These are phyloP conservation scores for Lemur catta DNA, from an alignment of 2,797 vertebrate species.

Conservation along the genomic window DNA sequence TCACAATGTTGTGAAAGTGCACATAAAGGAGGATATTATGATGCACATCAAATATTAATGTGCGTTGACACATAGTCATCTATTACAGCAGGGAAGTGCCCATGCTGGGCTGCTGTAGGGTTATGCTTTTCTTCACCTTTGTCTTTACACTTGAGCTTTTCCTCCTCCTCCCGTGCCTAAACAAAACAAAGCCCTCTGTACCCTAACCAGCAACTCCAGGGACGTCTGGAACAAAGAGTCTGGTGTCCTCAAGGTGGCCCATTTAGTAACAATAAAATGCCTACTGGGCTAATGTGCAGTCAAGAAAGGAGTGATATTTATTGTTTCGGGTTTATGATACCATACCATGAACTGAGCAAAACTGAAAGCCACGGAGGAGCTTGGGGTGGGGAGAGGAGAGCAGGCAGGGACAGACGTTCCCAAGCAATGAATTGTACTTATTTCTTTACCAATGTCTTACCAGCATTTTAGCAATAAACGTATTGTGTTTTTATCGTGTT, in stretches of 20 bases:
- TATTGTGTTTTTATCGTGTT: constrained; percentile 75
- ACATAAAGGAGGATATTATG: constrained; percentile 86
- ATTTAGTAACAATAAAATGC: constrained; percentile 80
- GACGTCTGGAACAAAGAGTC: constrained; percentile 67
- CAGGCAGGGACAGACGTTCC: constrained; percentile 74
- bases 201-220: constrained; percentile 54
- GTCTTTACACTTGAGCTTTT: not conserved
- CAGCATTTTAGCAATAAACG: constrained; percentile 78
- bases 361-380: constrained; percentile 72
- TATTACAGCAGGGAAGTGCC: constrained; percentile 78
- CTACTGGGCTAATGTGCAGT: constrained; percentile 78
- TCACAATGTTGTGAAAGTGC: constrained; percentile 81
- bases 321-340: constrained; percentile 78
- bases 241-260: constrained; percentile 71
- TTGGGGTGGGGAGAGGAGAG: not conserved
- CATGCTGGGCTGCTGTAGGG: constrained; percentile 56
- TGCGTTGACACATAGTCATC: constrained; percentile 83
- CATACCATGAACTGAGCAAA: constrained; percentile 72
- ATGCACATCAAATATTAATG: constrained; percentile 92
- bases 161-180: not conserved
- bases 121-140: constrained; percentile 64
- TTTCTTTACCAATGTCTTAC: constrained; percentile 80
- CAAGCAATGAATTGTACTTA: constrained; percentile 79
- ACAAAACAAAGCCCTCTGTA: constrained; percentile 46
- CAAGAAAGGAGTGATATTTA: constrained; percentile 80